Base-by-base conservation (phyloP, 2,888 invertebrate genomes). In the Brenthis daphne region DNA sequence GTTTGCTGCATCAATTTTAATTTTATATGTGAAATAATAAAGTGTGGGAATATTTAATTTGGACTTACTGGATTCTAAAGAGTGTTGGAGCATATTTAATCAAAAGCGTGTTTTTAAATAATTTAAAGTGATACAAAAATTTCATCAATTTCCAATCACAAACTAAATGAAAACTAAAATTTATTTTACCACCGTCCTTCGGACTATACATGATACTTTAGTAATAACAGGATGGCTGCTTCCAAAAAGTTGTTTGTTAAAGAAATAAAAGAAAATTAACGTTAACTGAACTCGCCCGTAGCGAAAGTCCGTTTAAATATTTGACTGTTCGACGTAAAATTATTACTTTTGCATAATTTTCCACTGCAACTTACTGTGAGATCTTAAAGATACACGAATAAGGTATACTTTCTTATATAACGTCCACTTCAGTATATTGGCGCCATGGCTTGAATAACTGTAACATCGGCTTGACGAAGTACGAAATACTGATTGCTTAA, bases 401-500 rank as follows among this genome's bases (percentile, higher is more conserved):
- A 76, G 74, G 76, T 77, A 43, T 6, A 65, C 43, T 55, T 51
- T 68, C 12, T 14, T 50, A 47, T 37, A 33, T 13, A 57, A 51
- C 2, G 47, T 16, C 81, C 79, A 80, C 77, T 76, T 77, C 75
- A 74, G 77, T 74, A 74, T 75, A 76, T 66, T 81, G 82, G 86
- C 87, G 86, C 85, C 86, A 81, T 77, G 77, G 81, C 80, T 80
- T 83, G 85, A 82, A 83, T 87, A 89, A 87, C 88, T 90, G 89
- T 90, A 89, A 81, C 90, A 83, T 82, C 78, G 84, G 84, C 87
- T 87, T 89, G 86, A 84, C 85, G 84, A 85, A 86, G 87, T 82
- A 87, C 84, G 79, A 43, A 43, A 11, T 43, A 77, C 75, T 87
- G 87, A 90, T 89, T 90, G 87, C 85, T 90, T 90, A 90, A 90